Evolutionary conservation across 2,888 invertebrate species (phyloP).

Genomic region (Ophonus ardosiacus): DNA sequence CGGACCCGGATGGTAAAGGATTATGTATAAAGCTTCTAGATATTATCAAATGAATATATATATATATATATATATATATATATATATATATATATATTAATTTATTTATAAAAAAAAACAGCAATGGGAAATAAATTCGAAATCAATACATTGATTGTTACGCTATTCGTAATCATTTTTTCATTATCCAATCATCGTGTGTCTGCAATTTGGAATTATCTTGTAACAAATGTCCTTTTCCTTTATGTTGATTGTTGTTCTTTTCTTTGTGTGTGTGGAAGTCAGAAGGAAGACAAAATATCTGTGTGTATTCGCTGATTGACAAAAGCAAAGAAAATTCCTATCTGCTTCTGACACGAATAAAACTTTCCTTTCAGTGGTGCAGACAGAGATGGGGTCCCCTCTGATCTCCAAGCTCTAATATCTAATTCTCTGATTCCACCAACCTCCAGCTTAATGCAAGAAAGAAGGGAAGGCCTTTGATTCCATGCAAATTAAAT

Average conservation of each 20-base stretch:
- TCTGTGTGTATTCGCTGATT: conserved; percentile 32
- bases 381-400: neutral
- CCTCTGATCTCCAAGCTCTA: neutral
- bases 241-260: neutral
- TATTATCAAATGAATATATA: no score
- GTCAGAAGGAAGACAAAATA: conserved; percentile 14
- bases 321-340: conserved; percentile 50
- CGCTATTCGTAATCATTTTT: neutral
- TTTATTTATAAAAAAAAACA: no score
- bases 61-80: no score
- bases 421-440: conserved; percentile 25
- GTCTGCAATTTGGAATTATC: neutral
- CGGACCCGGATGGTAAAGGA: no score
- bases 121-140: no score
- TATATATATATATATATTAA: no score
- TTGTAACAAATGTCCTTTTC: conserved; percentile 1
- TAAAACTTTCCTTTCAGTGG: conserved; percentile 18
- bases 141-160: neutral
- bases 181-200: neutral
- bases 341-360: conserved; percentile 23
- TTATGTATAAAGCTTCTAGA: no score
- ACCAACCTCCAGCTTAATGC: neutral
- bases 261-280: conserved; percentile 1
- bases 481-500: neutral
- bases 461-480: neutral